Conservation (phyloP, 2,888 invertebrate species). For the Synanthedon myopaeformis region DNA sequence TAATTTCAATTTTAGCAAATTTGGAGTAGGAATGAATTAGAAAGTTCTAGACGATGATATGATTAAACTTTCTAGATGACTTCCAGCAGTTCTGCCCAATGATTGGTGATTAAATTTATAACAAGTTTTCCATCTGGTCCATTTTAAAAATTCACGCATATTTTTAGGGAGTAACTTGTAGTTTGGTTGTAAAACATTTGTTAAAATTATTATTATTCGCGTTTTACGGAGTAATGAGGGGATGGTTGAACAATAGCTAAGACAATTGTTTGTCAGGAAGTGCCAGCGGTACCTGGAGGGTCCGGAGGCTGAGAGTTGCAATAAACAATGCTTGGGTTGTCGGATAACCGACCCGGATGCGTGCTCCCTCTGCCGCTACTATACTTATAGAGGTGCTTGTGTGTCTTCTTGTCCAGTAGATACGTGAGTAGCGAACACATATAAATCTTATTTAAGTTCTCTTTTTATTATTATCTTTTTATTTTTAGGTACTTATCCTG, state of each 20-base stretch:
- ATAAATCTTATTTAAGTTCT: too few species aligned
- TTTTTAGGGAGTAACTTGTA: not conserved
- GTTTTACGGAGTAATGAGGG: not conserved
- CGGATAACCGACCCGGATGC: constrained; percentile 66
- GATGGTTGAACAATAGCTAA: not conserved
- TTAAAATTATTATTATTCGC: too few species aligned
- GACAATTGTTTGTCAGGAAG: constrained; percentile 26
- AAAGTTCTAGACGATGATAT: too few species aligned
- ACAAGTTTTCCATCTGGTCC: too few species aligned
- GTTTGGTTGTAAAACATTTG: not conserved
- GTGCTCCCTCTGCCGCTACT: constrained; percentile 79
- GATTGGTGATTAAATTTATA: too few species aligned
- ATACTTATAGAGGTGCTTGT: constrained; percentile 68
- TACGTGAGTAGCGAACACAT: constrained; percentile 62
- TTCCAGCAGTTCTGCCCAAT: too few species aligned
- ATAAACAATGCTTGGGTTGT: constrained; percentile 83
- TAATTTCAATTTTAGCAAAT: too few species aligned
- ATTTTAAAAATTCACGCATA: too few species aligned
- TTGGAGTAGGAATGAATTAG: too few species aligned
- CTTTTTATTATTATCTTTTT: too few species aligned
- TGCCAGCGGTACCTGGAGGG: constrained; percentile 63
- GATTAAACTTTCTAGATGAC: too few species aligned
- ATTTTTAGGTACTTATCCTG: too few species aligned
- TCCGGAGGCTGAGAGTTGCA: constrained; percentile 68
- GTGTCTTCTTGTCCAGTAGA: constrained; percentile 73